phyloP scores from a whole-genome alignment of 2,113 vertebrate genomes.

The Mormyrus iriodes region DNA sequence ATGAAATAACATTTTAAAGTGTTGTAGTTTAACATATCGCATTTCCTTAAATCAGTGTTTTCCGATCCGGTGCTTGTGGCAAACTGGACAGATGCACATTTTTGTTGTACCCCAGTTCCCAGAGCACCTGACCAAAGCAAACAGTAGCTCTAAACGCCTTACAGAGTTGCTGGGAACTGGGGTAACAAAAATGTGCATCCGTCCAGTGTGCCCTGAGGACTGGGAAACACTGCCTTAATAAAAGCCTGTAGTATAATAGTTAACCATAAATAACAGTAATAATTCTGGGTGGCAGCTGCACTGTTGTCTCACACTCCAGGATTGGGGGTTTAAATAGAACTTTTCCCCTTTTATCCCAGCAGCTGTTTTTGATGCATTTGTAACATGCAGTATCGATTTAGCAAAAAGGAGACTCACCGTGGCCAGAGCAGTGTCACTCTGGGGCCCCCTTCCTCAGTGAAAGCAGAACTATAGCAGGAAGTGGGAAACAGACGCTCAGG shows the following conservation, averaged over 20 bases:
- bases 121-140: no score
- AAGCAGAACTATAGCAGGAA: conserved; percentile 44
- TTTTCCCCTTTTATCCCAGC: not conserved
- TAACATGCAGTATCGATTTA: not conserved
- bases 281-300: not conserved
- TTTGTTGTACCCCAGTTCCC: not conserved
- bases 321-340: not conserved
- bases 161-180: no score
- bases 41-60: not conserved
- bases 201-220: no score
- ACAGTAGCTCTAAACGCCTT: no score
- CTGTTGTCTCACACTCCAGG: not conserved
- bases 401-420: not conserved
- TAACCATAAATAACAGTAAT: not conserved
- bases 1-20: not conserved
- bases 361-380: not conserved
- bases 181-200: no score
- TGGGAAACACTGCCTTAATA: not conserved
- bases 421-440: not conserved
- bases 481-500: conserved; percentile 37
- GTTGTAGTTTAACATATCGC: not conserved
- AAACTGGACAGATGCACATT: no score
- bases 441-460: not conserved
- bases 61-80: no score
- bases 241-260: not conserved